Base-by-base conservation (phyloP, 2,113 vertebrate genomes). In the Pristiophorus japonicus region DNA sequence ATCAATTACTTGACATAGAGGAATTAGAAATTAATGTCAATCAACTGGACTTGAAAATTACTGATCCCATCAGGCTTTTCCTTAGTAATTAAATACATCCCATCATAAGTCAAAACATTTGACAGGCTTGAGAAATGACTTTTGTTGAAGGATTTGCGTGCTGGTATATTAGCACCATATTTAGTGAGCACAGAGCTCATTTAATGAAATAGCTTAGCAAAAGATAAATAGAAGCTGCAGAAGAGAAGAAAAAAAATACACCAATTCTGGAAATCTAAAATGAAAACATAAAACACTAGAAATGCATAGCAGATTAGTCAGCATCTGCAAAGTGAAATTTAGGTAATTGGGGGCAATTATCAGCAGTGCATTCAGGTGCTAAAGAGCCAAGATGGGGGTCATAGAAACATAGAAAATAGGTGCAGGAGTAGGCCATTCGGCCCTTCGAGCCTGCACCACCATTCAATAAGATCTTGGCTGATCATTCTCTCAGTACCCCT, bases 31-130 rank as follows among this genome's bases (percentile, higher is more conserved):
- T 42, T 18, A 94, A 65, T 27, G 34, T 12, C 51, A 55, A 65
- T 92, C 38, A 66, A 45, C 91, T 94, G 91, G 91, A 66, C 63
- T 94, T 66, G 24, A 62, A 55, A 34, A 91, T 38, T 62, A 24
- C 84, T 87, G 84, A 87, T 42, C 47, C 87, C 24, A 55, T 16
- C 22, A n/a, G 51, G 30, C 55, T 65, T 42, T 66, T n/a, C 20
- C n/a, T 93, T 93, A 20, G 30, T n/a, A 93, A 93, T 22, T 42
- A 66, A 93, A 65, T 93, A 42, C 38, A 65, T 93, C n/a, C 62
- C 38, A 24, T 66, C 62, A 42, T 2, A 65, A 47, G 62, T 63
- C 91, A 93, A 42, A 66, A 63, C 34, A 65, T 42, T 66, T 38
- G 12, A 24, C 16, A 22, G 27, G 51, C 11, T 59, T 59, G 10